phyloP scores from a whole-genome alignment of 2,113 vertebrate species.

The Channa argus region DNA sequence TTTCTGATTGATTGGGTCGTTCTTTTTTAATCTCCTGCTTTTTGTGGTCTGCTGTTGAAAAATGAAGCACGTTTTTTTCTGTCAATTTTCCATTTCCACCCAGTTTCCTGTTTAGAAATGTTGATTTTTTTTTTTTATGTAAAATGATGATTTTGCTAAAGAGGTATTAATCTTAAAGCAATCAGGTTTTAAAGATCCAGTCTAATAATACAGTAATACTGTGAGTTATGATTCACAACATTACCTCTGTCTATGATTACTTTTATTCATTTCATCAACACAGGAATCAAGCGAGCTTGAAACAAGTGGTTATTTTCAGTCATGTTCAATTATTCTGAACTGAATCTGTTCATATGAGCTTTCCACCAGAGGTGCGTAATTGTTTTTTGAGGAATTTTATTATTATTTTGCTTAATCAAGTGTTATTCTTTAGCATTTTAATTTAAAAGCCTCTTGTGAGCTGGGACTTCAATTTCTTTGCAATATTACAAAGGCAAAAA shows the following conservation, averaged over 20 bases:
- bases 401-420: neutral
- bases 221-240: neutral
- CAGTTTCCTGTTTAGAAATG: no score
- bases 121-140: no score
- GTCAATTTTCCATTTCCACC: no score
- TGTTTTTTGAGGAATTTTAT: neutral
- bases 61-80: no score
- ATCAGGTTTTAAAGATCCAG: neutral
- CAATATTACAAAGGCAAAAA: neutral
- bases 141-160: neutral
- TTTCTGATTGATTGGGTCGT: slow-evolving; percentile 31
- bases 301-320: neutral
- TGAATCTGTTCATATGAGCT: neutral
- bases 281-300: neutral
- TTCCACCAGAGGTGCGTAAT: neutral
- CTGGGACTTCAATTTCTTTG: neutral
- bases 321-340: neutral
- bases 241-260: neutral
- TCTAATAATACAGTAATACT: no score
- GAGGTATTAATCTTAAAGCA: neutral
- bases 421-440: neutral
- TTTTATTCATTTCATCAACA: neutral
- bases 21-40: slow-evolving; percentile 9
- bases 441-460: slow-evolving; percentile 1
- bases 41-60: no score